Conservation (phyloP, 2,113 vertebrate species). For the Amphilophus citrinellus region DNA sequence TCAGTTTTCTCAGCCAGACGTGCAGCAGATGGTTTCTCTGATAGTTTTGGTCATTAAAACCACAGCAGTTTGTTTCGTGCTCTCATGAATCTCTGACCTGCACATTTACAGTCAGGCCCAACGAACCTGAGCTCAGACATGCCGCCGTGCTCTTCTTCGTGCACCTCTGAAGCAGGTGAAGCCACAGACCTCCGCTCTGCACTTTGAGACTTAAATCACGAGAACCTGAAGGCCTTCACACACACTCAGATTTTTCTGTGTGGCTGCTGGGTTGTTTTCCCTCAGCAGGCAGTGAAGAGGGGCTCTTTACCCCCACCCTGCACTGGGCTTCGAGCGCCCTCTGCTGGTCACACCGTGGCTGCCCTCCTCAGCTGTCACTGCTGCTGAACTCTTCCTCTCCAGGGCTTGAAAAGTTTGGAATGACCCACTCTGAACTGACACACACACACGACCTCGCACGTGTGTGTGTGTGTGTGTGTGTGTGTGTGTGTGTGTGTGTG, state of each 20-base stretch:
- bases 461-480: constrained; percentile 9
- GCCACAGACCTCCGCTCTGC: background rate
- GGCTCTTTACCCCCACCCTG: background rate
- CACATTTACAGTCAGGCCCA: no score
- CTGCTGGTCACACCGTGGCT: background rate
- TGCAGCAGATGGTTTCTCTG: no score
- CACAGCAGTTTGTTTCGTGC: no score
- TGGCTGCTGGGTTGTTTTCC: background rate
- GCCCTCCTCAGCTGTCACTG: background rate
- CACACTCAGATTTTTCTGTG: background rate
- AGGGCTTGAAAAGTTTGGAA: background rate
- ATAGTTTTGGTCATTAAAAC: no score
- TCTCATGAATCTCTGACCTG: no score
- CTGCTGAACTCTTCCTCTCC: background rate
- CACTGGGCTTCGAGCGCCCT: background rate
- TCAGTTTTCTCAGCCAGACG: no score
- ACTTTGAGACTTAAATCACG: background rate
- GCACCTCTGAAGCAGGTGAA: no score
- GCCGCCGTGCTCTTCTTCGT: no score
- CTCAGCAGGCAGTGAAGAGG: background rate
- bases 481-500: no score
- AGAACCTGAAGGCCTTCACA: background rate
- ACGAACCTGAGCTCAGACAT: no score
- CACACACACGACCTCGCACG: background rate
- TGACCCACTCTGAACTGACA: background rate